A percentile compares a stretch with the other conserved stretches of the same genome.
These are phyloP conservation scores for Mus spicilegus DNA, from an alignment of 2,113 vertebrate genomes.

Conservation along the genomic window DNA sequence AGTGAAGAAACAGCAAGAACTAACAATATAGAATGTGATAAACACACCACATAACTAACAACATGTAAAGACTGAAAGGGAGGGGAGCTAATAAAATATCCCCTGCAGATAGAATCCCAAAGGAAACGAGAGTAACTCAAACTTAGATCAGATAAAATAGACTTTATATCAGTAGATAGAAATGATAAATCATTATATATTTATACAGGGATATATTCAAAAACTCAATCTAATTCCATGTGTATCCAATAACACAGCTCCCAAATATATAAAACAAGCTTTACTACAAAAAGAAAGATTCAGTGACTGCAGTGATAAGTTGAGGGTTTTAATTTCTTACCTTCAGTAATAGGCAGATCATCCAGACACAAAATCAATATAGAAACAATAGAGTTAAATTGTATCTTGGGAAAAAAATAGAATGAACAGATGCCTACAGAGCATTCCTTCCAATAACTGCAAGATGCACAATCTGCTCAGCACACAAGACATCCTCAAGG, in stretches of 20 bases:
- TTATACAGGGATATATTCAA: neutral
- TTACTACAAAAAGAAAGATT: neutral
- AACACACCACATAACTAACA: too few relatives aligned
- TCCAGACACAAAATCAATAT: neutral
- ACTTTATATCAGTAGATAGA: neutral
- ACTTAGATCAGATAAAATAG: neutral
- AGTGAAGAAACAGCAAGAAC: neutral
- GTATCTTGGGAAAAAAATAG: neutral
- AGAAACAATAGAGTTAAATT: neutral
- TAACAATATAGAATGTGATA: neutral
- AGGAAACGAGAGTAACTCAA: neutral
- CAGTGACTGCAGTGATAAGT: neutral
- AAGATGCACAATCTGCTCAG: neutral
- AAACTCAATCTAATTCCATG: neutral
- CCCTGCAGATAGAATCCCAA: neutral
- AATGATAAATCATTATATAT: neutral
- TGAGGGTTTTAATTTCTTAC: neutral
- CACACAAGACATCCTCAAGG: neutral
- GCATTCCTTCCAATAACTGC: neutral
- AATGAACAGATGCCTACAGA: neutral
- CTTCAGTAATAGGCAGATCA: neutral
- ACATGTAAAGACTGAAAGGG: neutral
- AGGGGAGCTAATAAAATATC: neutral
- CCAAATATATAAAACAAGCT: neutral
- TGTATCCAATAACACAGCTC: neutral